Conservation (phyloP, 2,888 invertebrate species). For the Lamellibrachia columna region DNA sequence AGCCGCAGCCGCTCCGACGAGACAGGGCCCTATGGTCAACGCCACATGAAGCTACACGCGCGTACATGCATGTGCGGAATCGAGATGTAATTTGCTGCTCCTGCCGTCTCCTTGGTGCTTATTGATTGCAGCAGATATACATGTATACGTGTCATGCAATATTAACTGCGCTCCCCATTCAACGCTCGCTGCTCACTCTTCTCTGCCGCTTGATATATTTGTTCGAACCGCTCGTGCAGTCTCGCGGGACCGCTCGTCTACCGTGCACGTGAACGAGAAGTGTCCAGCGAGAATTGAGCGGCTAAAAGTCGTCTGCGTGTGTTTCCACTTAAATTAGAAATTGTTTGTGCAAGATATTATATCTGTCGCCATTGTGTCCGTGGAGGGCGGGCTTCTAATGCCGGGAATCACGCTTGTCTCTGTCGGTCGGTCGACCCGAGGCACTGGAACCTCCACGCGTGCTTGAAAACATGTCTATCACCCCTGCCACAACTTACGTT, state of each 20-base stretch:
- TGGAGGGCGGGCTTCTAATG: neutral
- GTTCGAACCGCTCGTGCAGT: neutral
- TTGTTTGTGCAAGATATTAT: slow-evolving; percentile 16
- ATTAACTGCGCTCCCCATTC: slow-evolving; percentile 13
- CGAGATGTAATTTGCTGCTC: slow-evolving; percentile 6
- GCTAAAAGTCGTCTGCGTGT: slow-evolving; percentile 11
- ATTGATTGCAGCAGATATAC: slow-evolving; percentile 11
- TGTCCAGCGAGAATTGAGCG: neutral
- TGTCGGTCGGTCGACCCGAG: neutral
- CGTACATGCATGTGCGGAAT: neutral
- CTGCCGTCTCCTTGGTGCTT: neutral
- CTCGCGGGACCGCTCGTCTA: slow-evolving; percentile 16
- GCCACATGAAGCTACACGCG: neutral
- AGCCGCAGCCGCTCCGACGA: neutral
- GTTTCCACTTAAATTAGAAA: slow-evolving; percentile 16
- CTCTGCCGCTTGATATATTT: slow-evolving; percentile 16
- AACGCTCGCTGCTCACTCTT: neutral
- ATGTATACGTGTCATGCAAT: slow-evolving; percentile 12
- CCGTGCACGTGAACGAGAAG: slow-evolving; percentile 16
- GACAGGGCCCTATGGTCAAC: neutral
- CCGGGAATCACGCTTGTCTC: neutral
- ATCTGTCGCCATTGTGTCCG: neutral
- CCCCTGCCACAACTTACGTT: no score
- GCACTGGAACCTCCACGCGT: neutral
- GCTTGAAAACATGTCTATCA: no score